Percentiles rank a stretch among this genome's conserved stretches.
Evolutionary conservation across 2,797 vertebrate genomes (phyloP).

Genomic region (Margarornis squamiger): DNA sequence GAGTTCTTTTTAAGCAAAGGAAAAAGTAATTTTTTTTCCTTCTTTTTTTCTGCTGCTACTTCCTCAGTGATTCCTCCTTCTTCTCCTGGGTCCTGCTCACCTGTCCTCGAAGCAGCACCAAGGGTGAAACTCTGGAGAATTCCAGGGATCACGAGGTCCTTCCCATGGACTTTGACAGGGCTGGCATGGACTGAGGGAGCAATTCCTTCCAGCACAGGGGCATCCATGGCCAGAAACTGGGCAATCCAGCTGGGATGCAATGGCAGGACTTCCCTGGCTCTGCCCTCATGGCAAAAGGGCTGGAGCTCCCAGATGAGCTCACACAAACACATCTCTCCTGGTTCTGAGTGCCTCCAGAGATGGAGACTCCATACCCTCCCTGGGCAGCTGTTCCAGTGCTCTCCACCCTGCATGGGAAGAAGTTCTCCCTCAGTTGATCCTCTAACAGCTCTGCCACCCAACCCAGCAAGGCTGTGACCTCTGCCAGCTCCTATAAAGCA

Average conservation of each 20-base stretch:
- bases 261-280: background rate
- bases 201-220: background rate
- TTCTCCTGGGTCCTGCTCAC: background rate
- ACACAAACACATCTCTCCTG: accelerated
- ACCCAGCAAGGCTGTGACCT: background rate
- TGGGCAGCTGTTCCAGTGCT: background rate
- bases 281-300: accelerated
- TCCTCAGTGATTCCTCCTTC: background rate
- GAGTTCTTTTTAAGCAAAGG: slow-evolving; percentile 10
- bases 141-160: accelerated
- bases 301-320: background rate
- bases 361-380: background rate
- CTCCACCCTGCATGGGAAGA: background rate
- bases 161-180: background rate
- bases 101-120: background rate
- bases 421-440: background rate
- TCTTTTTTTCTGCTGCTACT: background rate
- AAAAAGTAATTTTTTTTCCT: background rate
- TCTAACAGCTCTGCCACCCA: background rate
- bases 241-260: background rate
- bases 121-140: background rate
- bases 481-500: background rate
- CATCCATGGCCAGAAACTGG: background rate
- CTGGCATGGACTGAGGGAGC: background rate
- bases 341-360: background rate